A percentile compares a stretch with the other conserved stretches of the same genome.
Evolutionary conservation across 2,113 vertebrate species (phyloP).

Genomic region (Pogonocichla stellata): DNA sequence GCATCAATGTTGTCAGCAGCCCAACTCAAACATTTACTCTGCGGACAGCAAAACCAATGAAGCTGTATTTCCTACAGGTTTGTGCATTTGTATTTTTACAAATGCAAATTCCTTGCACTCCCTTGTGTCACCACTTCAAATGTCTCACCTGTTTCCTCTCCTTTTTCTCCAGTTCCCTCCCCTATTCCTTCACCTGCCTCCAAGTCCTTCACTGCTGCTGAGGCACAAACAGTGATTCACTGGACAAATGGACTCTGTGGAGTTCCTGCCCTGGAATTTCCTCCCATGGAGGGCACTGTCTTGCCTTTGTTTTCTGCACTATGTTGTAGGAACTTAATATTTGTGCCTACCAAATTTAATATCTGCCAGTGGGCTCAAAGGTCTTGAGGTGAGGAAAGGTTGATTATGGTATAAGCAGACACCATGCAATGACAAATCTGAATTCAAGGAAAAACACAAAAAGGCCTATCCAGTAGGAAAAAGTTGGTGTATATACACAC

Average conservation of each 20-base stretch:
- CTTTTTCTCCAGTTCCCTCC: not conserved
- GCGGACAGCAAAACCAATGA: not conserved
- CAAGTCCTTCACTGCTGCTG: not conserved
- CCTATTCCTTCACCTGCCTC: not conserved
- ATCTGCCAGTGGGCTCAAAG: not conserved
- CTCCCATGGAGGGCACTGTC: not conserved
- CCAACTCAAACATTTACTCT: not conserved
- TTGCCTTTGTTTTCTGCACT: not conserved
- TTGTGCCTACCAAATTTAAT: not conserved
- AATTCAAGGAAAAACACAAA: not conserved
- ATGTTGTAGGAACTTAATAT: not conserved
- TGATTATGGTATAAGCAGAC: not conserved
- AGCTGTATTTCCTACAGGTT: not conserved
- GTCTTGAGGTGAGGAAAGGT: not conserved
- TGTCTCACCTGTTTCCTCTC: not conserved
- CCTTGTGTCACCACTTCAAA: not conserved
- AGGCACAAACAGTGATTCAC: not conserved
- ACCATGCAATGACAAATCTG: not conserved
- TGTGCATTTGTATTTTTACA: not conserved
- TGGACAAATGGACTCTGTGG: not conserved
- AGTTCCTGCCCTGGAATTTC: not conserved
- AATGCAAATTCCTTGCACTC: not conserved
- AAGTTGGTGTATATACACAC: rapidly evolving
- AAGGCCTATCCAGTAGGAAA: not conserved
- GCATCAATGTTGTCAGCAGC: not conserved